Conservation (phyloP, 2,113 vertebrate species). For the Oenanthe melanoleuca region DNA sequence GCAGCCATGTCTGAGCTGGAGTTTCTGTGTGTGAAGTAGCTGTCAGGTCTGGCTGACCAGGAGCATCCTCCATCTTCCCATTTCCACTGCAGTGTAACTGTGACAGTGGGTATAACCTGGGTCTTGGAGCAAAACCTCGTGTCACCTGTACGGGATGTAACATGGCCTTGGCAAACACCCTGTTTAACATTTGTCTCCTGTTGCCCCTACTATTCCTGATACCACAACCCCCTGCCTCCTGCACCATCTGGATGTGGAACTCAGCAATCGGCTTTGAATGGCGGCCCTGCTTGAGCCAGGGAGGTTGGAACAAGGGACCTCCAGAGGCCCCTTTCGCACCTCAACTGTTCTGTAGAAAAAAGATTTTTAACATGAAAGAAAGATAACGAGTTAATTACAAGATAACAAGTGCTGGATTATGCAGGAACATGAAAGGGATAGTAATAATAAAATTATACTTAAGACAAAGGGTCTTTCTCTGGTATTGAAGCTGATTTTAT, state of each 20-base stretch:
- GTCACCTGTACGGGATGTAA: background rate
- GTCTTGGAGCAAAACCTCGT: background rate
- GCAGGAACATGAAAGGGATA: background rate
- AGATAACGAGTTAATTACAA: background rate
- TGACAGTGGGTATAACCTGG: background rate
- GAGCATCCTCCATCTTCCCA: background rate
- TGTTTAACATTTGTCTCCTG: background rate
- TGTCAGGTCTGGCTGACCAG: background rate
- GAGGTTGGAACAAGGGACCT: background rate
- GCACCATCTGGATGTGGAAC: background rate
- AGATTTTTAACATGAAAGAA: background rate
- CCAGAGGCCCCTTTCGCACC: background rate
- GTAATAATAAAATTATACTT: background rate
- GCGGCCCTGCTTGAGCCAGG: background rate
- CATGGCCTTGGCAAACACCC: background rate
- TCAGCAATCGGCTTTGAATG: background rate
- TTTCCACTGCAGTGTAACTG: background rate
- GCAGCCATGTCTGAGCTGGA: background rate
- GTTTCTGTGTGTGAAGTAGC: background rate
- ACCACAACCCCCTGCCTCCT: background rate
- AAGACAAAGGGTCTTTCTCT: background rate
- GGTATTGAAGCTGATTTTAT: background rate
- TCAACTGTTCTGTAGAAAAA: background rate
- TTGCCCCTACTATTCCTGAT: background rate
- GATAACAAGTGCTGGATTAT: background rate